Evolutionary conservation across 1,140 invertebrate species (phyloP).

Genomic region (Grapholita molesta): DNA sequence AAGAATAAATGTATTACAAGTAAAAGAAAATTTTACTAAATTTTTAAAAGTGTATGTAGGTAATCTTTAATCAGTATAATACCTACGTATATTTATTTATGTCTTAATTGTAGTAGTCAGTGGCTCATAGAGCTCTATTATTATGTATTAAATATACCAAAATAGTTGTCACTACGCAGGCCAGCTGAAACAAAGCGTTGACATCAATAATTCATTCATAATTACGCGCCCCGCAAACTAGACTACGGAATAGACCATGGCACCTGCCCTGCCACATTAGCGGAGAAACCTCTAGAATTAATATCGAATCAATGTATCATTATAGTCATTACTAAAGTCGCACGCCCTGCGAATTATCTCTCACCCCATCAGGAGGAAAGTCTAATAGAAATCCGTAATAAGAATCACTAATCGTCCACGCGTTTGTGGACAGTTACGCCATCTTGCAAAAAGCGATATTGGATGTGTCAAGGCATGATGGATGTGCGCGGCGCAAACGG

Average conservation of each 20-base stretch:
- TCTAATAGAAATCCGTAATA: constrained; percentile 75
- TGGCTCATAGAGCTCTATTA: too few species aligned
- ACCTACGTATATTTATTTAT: not conserved
- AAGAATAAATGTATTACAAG: too few species aligned
- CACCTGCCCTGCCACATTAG: constrained; percentile 60
- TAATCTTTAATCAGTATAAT: too few species aligned
- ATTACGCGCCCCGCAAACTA: constrained; percentile 1
- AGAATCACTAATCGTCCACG: constrained; percentile 68
- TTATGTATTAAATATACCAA: not conserved
- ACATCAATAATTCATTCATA: constrained; percentile 2
- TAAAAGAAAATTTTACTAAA: too few species aligned
- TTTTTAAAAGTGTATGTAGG: too few species aligned
- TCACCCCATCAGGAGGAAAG: constrained; percentile 71
- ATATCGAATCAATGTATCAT: constrained; percentile 74
- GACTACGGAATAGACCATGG: constrained; percentile 41
- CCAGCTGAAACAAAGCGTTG: not conserved
- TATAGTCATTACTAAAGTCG: constrained; percentile 57
- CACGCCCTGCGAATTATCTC: constrained; percentile 71
- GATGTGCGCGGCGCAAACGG: constrained; percentile 64
- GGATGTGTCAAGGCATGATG: constrained; percentile 74
- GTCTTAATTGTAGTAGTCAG: not conserved
- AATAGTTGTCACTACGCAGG: not conserved
- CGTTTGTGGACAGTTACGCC: constrained; percentile 66
- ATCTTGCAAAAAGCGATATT: constrained; percentile 73
- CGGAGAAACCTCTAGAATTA: constrained; percentile 63